These are phyloP conservation scores for Centropristis striata DNA, from an alignment of 2,113 vertebrate genomes.

Conservation along the genomic window DNA sequence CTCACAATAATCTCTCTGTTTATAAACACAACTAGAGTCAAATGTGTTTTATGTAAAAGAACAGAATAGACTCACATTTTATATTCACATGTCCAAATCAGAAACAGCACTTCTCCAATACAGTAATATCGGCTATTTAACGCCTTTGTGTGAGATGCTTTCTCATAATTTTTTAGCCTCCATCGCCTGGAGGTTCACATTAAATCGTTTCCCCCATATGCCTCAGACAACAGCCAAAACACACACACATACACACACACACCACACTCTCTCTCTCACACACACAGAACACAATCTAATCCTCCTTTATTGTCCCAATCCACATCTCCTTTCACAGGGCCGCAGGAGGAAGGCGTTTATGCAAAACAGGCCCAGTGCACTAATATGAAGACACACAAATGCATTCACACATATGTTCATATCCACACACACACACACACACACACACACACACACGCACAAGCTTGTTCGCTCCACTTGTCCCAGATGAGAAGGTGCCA, in stretches of 20 bases:
- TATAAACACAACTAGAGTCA: constrained; percentile 43
- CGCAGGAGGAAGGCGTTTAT: constrained; percentile 59
- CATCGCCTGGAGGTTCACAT: constrained; percentile 59
- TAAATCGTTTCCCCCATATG: constrained; percentile 61
- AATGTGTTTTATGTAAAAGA: constrained; percentile 10
- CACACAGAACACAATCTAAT: constrained; percentile 58
- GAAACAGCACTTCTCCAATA: constrained; percentile 44
- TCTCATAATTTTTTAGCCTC: constrained; percentile 67
- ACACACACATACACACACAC: constrained; percentile 5
- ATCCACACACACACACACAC: not conserved
- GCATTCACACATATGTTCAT: constrained; percentile 27
- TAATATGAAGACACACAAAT: constrained; percentile 23
- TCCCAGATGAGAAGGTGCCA: constrained; percentile 50
- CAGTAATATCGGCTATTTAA: constrained; percentile 54
- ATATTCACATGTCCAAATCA: constrained; percentile 38
- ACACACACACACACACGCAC: not conserved
- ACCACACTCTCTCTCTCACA: constrained; percentile 20
- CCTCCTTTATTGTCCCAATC: constrained; percentile 65
- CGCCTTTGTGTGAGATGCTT: constrained; percentile 63
- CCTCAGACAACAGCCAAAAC: constrained; percentile 43
- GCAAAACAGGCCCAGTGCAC: constrained; percentile 55
- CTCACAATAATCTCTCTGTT: constrained; percentile 63
- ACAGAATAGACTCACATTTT: constrained; percentile 20
- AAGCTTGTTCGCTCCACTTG: constrained; percentile 7
- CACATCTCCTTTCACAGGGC: constrained; percentile 56